Conservation (phyloP, 1,140 invertebrate species). For the Caenorhabditis latens region DNA sequence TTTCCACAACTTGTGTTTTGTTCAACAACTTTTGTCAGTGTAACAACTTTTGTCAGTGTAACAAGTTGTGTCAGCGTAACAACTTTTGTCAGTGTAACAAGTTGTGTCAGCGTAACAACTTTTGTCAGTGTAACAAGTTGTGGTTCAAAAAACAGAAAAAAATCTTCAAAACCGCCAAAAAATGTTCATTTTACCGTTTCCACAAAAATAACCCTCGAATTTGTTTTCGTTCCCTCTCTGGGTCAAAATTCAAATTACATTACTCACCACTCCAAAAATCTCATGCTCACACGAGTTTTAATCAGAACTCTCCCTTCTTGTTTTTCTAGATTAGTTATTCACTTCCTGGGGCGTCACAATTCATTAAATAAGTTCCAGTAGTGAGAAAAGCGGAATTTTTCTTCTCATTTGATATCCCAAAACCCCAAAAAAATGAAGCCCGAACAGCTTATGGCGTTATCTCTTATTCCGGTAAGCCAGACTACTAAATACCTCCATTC, state of each 20-base stretch:
- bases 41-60: too few relatives aligned
- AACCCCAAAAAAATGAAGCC: neutral
- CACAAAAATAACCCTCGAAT: neutral
- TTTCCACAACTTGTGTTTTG: too few relatives aligned
- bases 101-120: too few relatives aligned
- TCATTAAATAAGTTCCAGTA: neutral
- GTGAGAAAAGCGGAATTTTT: neutral
- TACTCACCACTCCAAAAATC: neutral
- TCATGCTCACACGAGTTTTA: neutral
- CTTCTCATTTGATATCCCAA: neutral
- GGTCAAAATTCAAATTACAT: neutral
- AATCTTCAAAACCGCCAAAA: too few relatives aligned
- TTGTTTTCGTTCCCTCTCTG: neutral
- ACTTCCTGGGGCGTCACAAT: too few relatives aligned
- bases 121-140: too few relatives aligned
- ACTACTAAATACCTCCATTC: too few relatives aligned
- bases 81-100: too few relatives aligned
- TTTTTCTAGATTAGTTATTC: neutral
- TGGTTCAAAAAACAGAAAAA: too few relatives aligned
- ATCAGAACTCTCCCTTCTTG: neutral
- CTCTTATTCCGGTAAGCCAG: neutral
- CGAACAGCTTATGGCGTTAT: neutral
- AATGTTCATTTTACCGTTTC: too few relatives aligned
- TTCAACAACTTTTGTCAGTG: too few relatives aligned
- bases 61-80: too few relatives aligned